Conservation (phyloP, 2,888 invertebrate species). For the Agrypnus murinus region DNA sequence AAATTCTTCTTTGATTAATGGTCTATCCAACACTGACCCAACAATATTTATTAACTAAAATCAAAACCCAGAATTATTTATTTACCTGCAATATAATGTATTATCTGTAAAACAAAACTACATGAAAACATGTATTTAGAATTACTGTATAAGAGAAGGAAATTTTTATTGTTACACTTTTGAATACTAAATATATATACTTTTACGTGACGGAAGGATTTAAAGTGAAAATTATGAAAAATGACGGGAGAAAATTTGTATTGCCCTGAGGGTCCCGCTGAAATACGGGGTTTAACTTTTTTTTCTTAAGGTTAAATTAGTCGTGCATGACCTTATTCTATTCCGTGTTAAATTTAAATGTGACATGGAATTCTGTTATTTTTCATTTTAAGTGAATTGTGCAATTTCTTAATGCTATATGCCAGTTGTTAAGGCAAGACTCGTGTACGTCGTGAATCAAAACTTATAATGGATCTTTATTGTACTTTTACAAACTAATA, state of each 20-base stretch:
- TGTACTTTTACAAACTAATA: no score
- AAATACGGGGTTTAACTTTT: background rate
- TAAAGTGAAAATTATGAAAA: constrained; percentile 29
- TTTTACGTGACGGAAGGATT: constrained; percentile 12
- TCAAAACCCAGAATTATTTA: constrained; percentile 30
- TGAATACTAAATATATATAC: no score
- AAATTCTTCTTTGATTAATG: constrained; percentile 91
- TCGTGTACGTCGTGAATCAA: no score
- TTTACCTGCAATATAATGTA: no score
- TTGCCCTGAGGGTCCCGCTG: background rate
- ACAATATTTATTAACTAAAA: constrained; percentile 91
- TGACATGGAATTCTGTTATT: background rate
- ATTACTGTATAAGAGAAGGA: no score
- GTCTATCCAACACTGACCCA: constrained; percentile 90
- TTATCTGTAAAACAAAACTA: no score
- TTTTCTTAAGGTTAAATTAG: constrained; percentile 6
- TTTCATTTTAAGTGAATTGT: background rate
- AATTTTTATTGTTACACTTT: background rate
- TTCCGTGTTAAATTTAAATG: background rate
- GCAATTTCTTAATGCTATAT: background rate
- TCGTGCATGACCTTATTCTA: background rate
- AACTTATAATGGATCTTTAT: no score
- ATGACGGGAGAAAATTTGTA: constrained; percentile 2
- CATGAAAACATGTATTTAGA: no score
- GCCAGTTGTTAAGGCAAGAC: background rate